These are phyloP conservation scores for Tursiops truncatus DNA, from an alignment of 2,113 vertebrate species.

Conservation along the genomic window DNA sequence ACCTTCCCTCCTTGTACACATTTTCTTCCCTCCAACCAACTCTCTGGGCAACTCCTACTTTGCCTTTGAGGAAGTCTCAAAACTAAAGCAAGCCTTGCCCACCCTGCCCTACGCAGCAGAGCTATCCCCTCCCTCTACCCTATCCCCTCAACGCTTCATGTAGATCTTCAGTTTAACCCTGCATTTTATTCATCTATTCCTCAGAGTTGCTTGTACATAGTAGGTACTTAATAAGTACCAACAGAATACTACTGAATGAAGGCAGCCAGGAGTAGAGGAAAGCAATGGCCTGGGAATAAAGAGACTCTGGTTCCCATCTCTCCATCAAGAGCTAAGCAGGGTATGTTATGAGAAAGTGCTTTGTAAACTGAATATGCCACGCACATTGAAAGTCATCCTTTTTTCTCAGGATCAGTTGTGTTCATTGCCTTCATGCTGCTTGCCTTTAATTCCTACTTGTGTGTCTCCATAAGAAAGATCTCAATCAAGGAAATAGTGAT, in stretches of 20 bases:
- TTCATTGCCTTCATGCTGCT: not conserved
- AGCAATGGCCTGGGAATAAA: not conserved
- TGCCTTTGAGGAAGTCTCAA: not conserved
- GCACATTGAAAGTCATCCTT: not conserved
- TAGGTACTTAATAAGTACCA: not conserved
- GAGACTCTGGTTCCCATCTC: not conserved
- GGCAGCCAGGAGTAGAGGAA: not conserved
- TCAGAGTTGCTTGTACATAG: not conserved
- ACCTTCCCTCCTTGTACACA: not conserved
- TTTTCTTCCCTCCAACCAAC: not conserved
- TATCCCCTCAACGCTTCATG: fast-evolving
- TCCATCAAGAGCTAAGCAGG: not conserved
- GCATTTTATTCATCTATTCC: not conserved
- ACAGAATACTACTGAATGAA: not conserved
- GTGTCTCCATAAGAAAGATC: not conserved
- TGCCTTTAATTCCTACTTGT: not conserved
- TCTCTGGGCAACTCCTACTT: not conserved
- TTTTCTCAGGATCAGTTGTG: not conserved
- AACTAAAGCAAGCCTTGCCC: not conserved
- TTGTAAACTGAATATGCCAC: not conserved
- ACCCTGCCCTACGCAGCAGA: not conserved
- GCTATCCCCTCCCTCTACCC: not conserved
- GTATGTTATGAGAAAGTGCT: not conserved
- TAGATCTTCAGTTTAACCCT: too few relatives aligned
- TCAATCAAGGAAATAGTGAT: not conserved